A percentile compares a stretch with the other conserved stretches of the same genome.
phyloP scores from a whole-genome alignment of 1,140 invertebrate species.

The Zaprionus kolodkinae region DNA sequence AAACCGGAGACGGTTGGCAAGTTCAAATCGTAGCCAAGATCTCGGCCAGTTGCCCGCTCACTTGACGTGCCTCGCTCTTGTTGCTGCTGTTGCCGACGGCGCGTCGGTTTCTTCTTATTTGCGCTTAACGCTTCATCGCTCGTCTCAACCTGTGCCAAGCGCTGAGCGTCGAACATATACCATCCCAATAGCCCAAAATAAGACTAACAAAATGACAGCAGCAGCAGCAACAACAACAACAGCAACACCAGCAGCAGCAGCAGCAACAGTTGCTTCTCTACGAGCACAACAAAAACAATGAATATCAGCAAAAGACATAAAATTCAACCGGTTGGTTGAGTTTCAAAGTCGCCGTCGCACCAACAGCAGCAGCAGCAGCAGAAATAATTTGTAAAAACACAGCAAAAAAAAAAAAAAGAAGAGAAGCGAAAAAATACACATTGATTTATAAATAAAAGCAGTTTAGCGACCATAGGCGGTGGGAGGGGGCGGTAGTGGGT shows the following conservation, averaged over 20 bases:
- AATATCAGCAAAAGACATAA: slow-evolving; percentile 71
- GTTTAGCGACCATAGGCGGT: slow-evolving; percentile 34
- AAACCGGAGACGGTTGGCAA: slow-evolving; percentile 30
- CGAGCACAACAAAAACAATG: slow-evolving; percentile 47
- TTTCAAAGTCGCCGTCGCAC: slow-evolving; percentile 56
- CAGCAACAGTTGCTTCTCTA: slow-evolving; percentile 41
- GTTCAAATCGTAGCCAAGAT: slow-evolving; percentile 42
- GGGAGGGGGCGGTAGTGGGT: neutral
- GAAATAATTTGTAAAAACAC: slow-evolving; percentile 69
- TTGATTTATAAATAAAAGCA: slow-evolving; percentile 67
- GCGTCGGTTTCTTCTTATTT: slow-evolving; percentile 45
- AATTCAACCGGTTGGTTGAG: slow-evolving; percentile 78
- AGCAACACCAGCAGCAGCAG: slow-evolving; percentile 11
- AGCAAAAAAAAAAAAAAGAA: slow-evolving; percentile 29
- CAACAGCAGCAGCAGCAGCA: slow-evolving; percentile 44
- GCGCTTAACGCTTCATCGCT: slow-evolving; percentile 46
- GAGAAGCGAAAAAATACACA: slow-evolving; percentile 21
- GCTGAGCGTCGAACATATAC: slow-evolving; percentile 36
- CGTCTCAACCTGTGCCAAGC: slow-evolving; percentile 74
- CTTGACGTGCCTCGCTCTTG: slow-evolving; percentile 22
- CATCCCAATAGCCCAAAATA: slow-evolving; percentile 43
- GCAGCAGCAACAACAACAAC: slow-evolving; percentile 10
- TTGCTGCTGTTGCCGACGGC: slow-evolving; percentile 12
- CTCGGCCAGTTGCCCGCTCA: slow-evolving; percentile 48
- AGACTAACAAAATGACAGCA: slow-evolving; percentile 46